phyloP scores from a whole-genome alignment of 2,113 vertebrate species.

The Burhinus oedicnemus region DNA sequence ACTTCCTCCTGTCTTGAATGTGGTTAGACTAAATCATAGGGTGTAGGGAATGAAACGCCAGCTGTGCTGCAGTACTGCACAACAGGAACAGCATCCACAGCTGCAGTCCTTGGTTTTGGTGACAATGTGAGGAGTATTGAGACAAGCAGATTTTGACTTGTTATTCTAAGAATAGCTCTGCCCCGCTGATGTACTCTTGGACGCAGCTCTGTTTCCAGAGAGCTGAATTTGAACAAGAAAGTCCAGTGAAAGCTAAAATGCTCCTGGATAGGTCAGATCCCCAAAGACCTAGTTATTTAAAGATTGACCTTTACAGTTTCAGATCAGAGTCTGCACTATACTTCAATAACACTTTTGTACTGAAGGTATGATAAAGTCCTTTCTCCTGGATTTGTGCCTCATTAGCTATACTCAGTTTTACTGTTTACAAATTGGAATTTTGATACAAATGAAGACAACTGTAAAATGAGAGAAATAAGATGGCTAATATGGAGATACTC shows the following conservation, averaged over 20 bases:
- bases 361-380: background rate
- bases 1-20: conserved; percentile 71
- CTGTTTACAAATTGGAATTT: conserved; percentile 9
- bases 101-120: conserved; percentile 61
- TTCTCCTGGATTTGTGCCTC: background rate
- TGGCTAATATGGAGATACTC: background rate
- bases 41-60: conserved; percentile 39
- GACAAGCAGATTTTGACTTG: conserved; percentile 60
- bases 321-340: conserved; percentile 4
- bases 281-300: conserved; percentile 50
- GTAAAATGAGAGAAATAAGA: background rate
- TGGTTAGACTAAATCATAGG: conserved; percentile 77
- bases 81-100: conserved; percentile 29
- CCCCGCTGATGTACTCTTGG: conserved; percentile 43
- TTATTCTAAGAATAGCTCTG: conserved; percentile 64
- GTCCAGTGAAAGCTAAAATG: background rate
- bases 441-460: background rate
- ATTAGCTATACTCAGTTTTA: background rate
- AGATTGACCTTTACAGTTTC: conserved; percentile 52
- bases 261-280: background rate
- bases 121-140: conserved; percentile 65
- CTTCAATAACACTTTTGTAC: conserved; percentile 13
- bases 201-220: background rate
- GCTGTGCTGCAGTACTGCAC: conserved; percentile 58
- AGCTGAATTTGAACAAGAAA: conserved; percentile 19